Evolutionary conservation across 2,888 invertebrate species (phyloP).

Genomic region (Pecten maximus): DNA sequence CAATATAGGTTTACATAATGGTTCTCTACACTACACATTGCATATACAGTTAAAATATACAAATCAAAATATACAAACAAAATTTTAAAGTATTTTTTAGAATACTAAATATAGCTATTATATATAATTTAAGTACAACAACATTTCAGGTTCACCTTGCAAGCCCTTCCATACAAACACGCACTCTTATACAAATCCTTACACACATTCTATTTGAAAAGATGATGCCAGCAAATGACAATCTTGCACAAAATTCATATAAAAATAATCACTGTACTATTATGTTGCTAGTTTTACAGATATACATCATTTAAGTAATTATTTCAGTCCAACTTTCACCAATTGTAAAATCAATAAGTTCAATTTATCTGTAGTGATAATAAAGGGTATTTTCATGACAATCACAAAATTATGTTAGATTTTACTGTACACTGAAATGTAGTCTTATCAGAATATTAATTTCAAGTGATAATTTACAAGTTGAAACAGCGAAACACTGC

Average conservation of each 20-base stretch:
- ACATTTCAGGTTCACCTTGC: background rate
- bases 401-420: background rate
- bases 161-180: background rate
- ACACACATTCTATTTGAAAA: background rate
- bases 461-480: background rate
- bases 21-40: slow-evolving; percentile 9
- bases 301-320: background rate
- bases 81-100: slow-evolving; percentile 24
- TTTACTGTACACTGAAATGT: background rate
- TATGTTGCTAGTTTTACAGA: background rate
- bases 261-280: background rate
- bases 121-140: slow-evolving; percentile 26
- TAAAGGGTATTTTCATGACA: background rate
- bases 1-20: background rate
- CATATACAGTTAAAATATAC: slow-evolving; percentile 22
- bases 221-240: background rate
- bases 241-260: slow-evolving; percentile 14
- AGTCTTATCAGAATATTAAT: background rate
- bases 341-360: background rate
- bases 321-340: background rate
- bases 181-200: background rate
- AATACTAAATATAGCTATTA: slow-evolving; percentile 13
- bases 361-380: background rate
- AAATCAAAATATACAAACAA: slow-evolving; percentile 32
- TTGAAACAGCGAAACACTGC: too few species aligned